Conservation (phyloP, 2,797 vertebrate species). For the Artibeus jamaicensis region DNA sequence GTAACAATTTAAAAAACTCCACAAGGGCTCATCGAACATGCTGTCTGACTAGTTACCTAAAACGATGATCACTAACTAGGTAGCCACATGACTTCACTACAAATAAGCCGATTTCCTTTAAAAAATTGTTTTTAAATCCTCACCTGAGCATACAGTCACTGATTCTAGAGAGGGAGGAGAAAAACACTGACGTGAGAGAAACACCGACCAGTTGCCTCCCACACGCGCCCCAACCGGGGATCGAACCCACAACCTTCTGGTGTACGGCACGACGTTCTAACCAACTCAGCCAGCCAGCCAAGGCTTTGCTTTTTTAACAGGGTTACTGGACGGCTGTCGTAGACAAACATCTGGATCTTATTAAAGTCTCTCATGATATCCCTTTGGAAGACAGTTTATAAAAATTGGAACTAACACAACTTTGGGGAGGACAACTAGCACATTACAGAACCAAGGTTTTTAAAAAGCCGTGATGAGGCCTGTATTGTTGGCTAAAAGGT, state of each 20-base stretch:
- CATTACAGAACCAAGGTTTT: not conserved
- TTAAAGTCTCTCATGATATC: not conserved
- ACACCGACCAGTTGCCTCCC: not conserved
- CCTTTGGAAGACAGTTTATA: not conserved
- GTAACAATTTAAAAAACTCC: not conserved
- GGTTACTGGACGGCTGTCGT: not conserved
- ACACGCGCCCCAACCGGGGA: not conserved
- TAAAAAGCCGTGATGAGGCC: slow-evolving; percentile 1
- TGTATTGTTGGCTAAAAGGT: not conserved
- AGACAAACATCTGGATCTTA: not conserved
- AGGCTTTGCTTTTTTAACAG: not conserved
- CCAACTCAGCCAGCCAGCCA: no score
- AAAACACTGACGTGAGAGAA: no score
- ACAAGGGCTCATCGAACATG: not conserved
- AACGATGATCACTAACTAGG: not conserved
- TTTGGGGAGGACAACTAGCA: not conserved
- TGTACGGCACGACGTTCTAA: not conserved
- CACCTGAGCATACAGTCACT: no score
- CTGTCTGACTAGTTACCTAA: not conserved
- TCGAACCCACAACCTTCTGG: not conserved
- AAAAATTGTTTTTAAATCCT: not conserved
- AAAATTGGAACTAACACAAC: not conserved
- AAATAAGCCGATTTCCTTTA: not conserved
- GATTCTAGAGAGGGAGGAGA: no score
- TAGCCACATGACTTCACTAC: not conserved